A percentile compares a stretch with the other conserved stretches of the same genome.
These are phyloP conservation scores for Saccostrea cuccullata DNA, from an alignment of 1,140 invertebrate species.

Conservation along the genomic window DNA sequence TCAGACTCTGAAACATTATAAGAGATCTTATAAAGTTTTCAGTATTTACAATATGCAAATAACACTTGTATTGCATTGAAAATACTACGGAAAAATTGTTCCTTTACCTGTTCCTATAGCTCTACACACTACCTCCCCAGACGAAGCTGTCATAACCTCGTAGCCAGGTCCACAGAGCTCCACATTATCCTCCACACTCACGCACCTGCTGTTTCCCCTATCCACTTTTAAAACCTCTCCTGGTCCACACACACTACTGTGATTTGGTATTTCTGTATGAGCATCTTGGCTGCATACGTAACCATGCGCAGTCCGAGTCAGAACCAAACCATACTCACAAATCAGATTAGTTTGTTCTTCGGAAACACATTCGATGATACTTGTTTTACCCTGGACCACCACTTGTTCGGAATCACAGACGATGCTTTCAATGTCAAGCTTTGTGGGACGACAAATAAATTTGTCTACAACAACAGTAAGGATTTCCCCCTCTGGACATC, in stretches of 20 bases:
- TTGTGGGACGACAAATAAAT: conserved; percentile 33
- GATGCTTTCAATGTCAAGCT: not conserved
- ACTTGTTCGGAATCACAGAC: not conserved
- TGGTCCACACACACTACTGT: not conserved
- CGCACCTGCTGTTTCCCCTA: not conserved
- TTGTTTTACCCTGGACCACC: not conserved
- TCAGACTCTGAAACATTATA: not conserved
- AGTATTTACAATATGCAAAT: too few relatives aligned
- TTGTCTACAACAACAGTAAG: conserved; percentile 32
- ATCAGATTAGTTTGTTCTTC: conserved; percentile 25
- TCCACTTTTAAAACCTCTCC: conserved; percentile 11
- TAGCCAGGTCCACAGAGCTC: conserved; percentile 24
- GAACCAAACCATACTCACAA: conserved; percentile 4
- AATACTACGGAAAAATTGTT: not conserved
- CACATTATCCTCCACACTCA: not conserved
- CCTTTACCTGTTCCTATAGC: not conserved
- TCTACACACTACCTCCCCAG: conserved; percentile 10
- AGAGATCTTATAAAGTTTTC: not conserved
- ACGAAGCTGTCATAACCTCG: not conserved
- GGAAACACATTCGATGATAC: conserved; percentile 29
- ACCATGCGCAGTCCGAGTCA: not conserved
- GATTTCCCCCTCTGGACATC: conserved; percentile 26
- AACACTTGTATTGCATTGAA: not conserved
- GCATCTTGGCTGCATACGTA: not conserved
- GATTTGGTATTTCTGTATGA: not conserved